Evolutionary conservation across 2,113 vertebrate species (phyloP).

Genomic region (Ammodytes marinus): DNA sequence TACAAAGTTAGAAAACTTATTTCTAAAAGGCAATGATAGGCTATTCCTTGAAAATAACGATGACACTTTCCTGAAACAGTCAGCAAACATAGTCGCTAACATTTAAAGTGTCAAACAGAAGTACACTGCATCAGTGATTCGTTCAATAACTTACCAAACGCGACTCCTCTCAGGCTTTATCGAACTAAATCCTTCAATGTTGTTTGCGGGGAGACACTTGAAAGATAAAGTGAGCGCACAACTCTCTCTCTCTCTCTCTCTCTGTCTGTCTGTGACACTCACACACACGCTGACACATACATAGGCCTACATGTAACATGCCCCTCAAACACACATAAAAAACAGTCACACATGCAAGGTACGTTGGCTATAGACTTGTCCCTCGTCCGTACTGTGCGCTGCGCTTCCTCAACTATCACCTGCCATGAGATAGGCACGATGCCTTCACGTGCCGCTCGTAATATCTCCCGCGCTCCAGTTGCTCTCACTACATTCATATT

Average conservation of each 20-base stretch:
- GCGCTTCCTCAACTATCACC: conserved; percentile 53
- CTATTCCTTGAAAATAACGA: too few species aligned
- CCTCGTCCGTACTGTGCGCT: not conserved
- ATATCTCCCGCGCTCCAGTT: not conserved
- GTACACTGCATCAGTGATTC: too few species aligned
- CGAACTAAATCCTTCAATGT: conserved; percentile 27
- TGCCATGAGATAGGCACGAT: conserved; percentile 68
- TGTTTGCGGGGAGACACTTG: conserved; percentile 10
- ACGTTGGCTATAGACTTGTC: not conserved
- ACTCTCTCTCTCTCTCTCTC: not conserved
- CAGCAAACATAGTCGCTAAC: too few species aligned
- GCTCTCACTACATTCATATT: too few species aligned
- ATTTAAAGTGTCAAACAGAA: too few species aligned
- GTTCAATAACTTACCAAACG: conserved; percentile 49
- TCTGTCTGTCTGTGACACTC: not conserved
- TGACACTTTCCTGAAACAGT: not conserved
- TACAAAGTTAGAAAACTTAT: too few species aligned
- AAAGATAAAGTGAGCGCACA: not conserved
- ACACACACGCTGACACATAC: not conserved
- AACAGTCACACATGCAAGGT: conserved; percentile 5
- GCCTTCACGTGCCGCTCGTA: conserved; percentile 61
- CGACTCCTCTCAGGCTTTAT: conserved; percentile 12
- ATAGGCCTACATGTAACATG: not conserved
- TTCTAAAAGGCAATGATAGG: too few species aligned
- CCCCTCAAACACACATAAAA: conserved; percentile 5